phyloP scores from a whole-genome alignment of 2,797 vertebrate genomes.

The Phalloptychus januarius region DNA sequence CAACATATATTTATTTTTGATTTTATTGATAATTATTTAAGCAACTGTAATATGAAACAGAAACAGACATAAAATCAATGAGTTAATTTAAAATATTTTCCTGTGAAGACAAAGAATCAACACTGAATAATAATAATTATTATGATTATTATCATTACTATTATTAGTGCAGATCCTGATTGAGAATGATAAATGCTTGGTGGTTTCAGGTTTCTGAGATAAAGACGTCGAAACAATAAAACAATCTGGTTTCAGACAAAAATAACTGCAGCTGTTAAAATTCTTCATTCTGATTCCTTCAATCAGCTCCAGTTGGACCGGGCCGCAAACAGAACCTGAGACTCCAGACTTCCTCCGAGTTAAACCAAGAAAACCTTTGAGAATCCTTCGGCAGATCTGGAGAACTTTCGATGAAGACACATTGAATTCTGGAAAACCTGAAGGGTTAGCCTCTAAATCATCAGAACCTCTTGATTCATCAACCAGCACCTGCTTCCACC shows the following conservation, averaged over 20 bases:
- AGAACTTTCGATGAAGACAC: not conserved
- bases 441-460: not conserved
- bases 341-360: not conserved
- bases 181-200: not conserved
- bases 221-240: not conserved
- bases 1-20: not conserved
- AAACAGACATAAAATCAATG: not conserved
- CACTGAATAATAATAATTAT: not conserved
- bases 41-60: not conserved
- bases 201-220: not conserved
- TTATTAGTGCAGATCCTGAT: not conserved
- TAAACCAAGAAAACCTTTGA: not conserved
- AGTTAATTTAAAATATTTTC: not conserved
- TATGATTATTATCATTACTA: not conserved
- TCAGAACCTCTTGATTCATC: not conserved
- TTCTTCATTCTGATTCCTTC: not conserved
- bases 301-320: not conserved
- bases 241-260: too few relatives aligned
- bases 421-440: not conserved
- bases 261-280: not conserved
- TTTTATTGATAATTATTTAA: not conserved
- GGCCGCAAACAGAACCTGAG: not conserved
- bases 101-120: not conserved
- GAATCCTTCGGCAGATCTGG: not conserved
- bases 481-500: not conserved